These are phyloP conservation scores for Agelastica alni DNA, from an alignment of 2,888 invertebrate genomes.

Conservation along the genomic window DNA sequence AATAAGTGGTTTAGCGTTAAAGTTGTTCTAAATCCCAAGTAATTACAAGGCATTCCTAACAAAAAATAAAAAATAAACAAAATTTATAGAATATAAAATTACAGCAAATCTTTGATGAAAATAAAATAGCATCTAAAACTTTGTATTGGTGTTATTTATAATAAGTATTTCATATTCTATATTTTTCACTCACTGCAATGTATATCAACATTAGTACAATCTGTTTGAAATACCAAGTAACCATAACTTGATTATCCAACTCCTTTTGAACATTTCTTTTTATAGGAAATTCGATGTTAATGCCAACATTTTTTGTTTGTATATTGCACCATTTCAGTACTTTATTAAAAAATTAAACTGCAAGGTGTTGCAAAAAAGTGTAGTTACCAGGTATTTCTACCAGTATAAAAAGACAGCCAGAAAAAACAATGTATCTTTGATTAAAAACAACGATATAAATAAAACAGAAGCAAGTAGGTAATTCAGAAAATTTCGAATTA, in stretches of 20 bases:
- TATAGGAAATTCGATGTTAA: no score
- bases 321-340: no score
- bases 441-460: slow-evolving; percentile 17
- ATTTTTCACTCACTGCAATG: slow-evolving; percentile 11
- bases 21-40: slow-evolving; percentile 13
- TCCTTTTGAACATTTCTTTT: no score
- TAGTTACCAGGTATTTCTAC: not conserved
- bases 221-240: not conserved
- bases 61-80: slow-evolving; percentile 8
- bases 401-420: not conserved
- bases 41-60: slow-evolving; percentile 20
- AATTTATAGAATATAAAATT: slow-evolving; percentile 15
- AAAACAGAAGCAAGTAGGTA: slow-evolving; percentile 15
- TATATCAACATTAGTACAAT: not conserved
- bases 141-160: slow-evolving; percentile 19
- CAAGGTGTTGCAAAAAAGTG: no score
- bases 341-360: no score
- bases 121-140: slow-evolving; percentile 13
- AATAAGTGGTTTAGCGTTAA: slow-evolving; percentile 7
- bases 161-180: slow-evolving; percentile 14
- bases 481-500: not conserved
- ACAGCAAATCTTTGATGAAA: slow-evolving; percentile 13
- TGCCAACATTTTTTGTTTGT: no score
- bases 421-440: not conserved
- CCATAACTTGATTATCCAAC: no score